Evolutionary conservation across 1,140 invertebrate genomes (phyloP), one percentile per base, ranked within the genome.

Genomic region (Drosophila lini): DNA sequence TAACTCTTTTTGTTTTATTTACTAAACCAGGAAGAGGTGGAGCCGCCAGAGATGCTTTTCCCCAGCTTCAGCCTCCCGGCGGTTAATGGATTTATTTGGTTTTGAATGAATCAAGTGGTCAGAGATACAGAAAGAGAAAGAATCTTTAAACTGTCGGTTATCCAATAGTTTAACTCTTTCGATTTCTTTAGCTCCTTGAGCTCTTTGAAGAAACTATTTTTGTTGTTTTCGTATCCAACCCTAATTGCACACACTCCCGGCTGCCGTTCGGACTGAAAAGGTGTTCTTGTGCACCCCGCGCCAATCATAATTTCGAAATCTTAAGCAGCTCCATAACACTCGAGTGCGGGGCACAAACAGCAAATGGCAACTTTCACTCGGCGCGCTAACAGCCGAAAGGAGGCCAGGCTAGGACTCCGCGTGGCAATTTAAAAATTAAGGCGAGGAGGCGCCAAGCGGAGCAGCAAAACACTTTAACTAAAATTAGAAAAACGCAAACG

Each of bases 351-450:
- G 38, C 45, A 25, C 61, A 36, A 60, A 47, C 44, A 68, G 40
- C 47, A 71, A 68, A 74, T 75, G 56, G 82, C 48, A 65, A 81
- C 82, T 85, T 86, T 85, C 82, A 78, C 78, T 85, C 40, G 81
- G 42, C 38, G 60, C 44, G 57, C 81, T 57, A 74, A 80, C 78
- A 70, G 48, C 53, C 61, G 38, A 50, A 78, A 77, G 52, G 74
- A 77, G 74, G 78, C 50, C 68, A 61, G 42, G 38, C 28, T 38
- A 57, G 60, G 57, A 61, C 60, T 53, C 55, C 25, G 59, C 41
- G 36, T 63, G 70, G 83, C 75, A 88, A 85, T 81, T 85, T 85
- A 64, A 76, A 81, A 85, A 85, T 85, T 86, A 86, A 86, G 76
- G 78, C 74, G 52, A 45, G 61, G 59, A 62, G 32, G 19, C 62